phyloP scores from a whole-genome alignment of 2,888 invertebrate species.

The Epicampocera succincta region DNA sequence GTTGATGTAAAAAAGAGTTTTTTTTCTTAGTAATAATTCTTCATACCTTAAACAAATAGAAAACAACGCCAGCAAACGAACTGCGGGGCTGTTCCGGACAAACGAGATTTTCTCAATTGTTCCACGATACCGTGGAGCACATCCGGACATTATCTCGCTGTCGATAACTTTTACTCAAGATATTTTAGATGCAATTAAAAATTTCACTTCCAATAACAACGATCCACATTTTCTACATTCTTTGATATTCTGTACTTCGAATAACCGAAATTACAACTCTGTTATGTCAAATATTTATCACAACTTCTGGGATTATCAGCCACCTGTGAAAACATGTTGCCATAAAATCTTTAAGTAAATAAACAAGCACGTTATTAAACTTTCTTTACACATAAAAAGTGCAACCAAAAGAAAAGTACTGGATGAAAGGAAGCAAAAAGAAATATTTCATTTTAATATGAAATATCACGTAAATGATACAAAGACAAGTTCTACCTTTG shows the following conservation, averaged over 20 bases:
- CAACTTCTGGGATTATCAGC: background rate
- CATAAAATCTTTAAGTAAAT: background rate
- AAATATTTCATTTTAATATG: conserved; percentile 15
- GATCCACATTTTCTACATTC: too few species aligned
- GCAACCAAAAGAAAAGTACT: background rate
- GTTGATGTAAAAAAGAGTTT: conserved; percentile 21
- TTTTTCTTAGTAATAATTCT: conserved; percentile 58
- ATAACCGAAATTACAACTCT: too few species aligned
- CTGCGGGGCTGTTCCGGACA: too few species aligned
- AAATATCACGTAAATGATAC: conserved; percentile 17
- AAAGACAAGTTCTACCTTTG: conserved; percentile 52
- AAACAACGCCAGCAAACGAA: conserved; percentile 16
- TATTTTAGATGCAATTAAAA: too few species aligned
- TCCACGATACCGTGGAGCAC: too few species aligned
- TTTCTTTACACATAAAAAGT: background rate
- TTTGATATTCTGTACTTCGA: too few species aligned
- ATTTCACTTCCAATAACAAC: too few species aligned
- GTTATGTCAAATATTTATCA: background rate
- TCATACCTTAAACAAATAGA: conserved; percentile 29
- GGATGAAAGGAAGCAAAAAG: background rate
- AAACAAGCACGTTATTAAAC: conserved; percentile 16
- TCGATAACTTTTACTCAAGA: too few species aligned
- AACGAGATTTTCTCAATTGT: too few species aligned
- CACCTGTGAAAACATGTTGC: background rate
- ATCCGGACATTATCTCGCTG: too few species aligned